Evolutionary conservation across 2,797 vertebrate genomes (phyloP).

Genomic region (Tokudaia muenninki): DNA sequence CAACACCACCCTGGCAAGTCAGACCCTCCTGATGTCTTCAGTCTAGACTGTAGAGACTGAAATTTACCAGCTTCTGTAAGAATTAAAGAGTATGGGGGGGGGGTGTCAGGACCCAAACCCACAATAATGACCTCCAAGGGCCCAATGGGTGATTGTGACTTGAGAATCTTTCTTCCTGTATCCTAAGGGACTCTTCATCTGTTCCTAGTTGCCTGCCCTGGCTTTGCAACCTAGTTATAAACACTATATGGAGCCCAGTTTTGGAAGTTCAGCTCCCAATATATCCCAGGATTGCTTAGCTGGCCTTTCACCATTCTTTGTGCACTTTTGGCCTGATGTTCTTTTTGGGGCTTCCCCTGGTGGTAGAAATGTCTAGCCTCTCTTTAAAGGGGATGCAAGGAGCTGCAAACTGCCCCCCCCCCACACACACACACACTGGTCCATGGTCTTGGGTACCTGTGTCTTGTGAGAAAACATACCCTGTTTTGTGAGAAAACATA

Average conservation of each 20-base stretch:
- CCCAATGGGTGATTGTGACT: rapidly evolving
- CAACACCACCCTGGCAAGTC: no score
- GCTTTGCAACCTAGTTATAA: background rate
- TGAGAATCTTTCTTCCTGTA: rapidly evolving
- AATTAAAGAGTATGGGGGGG: rapidly evolving
- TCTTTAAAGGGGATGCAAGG: background rate
- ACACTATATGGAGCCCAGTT: background rate
- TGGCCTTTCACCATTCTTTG: background rate
- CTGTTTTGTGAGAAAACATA: background rate
- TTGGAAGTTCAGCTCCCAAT: background rate
- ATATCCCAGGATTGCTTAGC: background rate
- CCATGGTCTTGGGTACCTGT: rapidly evolving
- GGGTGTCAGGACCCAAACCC: background rate
- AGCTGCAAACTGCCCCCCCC: background rate
- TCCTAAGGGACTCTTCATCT: background rate
- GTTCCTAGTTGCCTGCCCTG: background rate
- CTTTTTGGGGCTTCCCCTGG: background rate
- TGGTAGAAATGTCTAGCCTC: background rate
- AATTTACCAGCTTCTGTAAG: background rate
- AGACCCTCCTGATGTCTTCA: background rate
- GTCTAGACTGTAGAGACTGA: background rate
- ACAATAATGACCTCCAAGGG: no score
- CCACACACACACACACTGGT: no score
- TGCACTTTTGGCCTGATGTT: rapidly evolving
- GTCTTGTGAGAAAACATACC: background rate